These are phyloP conservation scores for Myzus persicae DNA, from an alignment of 1,140 invertebrate genomes.

Conservation along the genomic window DNA sequence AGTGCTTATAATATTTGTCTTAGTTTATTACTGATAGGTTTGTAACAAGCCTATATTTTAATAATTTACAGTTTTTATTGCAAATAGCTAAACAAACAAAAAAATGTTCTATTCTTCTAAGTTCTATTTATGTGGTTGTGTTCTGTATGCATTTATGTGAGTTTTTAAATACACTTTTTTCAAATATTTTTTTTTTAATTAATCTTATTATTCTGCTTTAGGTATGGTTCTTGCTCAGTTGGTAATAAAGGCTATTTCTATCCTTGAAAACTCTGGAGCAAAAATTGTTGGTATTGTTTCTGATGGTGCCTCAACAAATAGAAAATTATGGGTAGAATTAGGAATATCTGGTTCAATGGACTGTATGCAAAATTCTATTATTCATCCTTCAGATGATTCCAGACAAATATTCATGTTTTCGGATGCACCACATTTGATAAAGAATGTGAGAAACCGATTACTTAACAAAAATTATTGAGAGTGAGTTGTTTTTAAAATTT, in stretches of 20 bases:
- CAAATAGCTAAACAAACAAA: too few species aligned
- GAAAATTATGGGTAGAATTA: not conserved
- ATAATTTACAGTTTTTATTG: too few species aligned
- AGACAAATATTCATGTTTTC: not conserved
- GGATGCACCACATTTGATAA: not conserved
- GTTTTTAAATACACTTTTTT: too few species aligned
- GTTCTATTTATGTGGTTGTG: too few species aligned
- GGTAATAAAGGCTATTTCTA: not conserved
- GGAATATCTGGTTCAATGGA: not conserved
- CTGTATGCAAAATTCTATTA: not conserved
- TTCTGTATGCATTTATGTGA: too few species aligned
- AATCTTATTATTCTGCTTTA: not conserved
- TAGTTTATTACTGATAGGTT: too few species aligned
- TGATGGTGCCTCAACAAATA: not conserved
- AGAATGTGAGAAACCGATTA: not conserved
- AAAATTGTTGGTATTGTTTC: not conserved
- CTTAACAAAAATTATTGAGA: not conserved
- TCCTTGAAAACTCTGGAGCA: not conserved
- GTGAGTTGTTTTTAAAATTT: too few species aligned
- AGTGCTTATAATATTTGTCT: too few species aligned
- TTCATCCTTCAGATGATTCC: not conserved
- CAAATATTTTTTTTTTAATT: too few species aligned
- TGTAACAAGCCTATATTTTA: too few species aligned
- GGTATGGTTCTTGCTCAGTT: not conserved
- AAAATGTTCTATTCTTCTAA: too few species aligned